Conservation (phyloP, 2,797 vertebrate species). For the Emys orbicularis region DNA sequence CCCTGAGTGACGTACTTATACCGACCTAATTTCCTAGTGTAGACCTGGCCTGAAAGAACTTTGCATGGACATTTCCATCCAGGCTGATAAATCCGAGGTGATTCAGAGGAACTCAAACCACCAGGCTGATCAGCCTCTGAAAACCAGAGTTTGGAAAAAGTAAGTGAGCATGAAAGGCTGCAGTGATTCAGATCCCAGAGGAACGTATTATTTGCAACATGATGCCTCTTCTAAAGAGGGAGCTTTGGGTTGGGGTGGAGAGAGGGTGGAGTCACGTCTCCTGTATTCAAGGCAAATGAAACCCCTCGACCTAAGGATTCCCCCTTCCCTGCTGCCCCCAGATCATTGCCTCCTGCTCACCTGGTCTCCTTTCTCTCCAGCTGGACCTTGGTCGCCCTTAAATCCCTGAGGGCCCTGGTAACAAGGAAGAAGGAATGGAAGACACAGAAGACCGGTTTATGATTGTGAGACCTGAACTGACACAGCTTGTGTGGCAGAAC, state of each 20-base stretch:
- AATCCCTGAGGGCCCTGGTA: conserved; percentile 88
- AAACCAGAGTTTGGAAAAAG: too few relatives aligned
- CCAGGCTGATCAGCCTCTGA: too few relatives aligned
- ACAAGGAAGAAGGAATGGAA: background rate
- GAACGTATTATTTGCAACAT: background rate
- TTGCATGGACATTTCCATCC: background rate
- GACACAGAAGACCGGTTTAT: background rate
- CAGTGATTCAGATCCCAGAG: background rate
- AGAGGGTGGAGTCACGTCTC: background rate
- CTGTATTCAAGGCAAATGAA: background rate
- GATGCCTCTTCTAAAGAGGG: background rate
- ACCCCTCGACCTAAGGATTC: background rate
- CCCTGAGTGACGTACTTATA: background rate
- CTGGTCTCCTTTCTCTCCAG: conserved; percentile 91
- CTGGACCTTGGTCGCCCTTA: conserved; percentile 86
- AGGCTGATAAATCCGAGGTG: background rate
- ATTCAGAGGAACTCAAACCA: background rate
- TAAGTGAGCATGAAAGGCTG: background rate
- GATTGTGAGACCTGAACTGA: background rate
- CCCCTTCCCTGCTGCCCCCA: background rate
- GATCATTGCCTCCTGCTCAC: conserved; percentile 74
- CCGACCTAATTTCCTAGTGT: background rate
- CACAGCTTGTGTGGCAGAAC: background rate
- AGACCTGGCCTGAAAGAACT: background rate
- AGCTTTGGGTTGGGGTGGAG: too few relatives aligned